These are phyloP conservation scores for Drosophila yakuba DNA, from an alignment of 1,140 invertebrate genomes.

Conservation along the genomic window DNA sequence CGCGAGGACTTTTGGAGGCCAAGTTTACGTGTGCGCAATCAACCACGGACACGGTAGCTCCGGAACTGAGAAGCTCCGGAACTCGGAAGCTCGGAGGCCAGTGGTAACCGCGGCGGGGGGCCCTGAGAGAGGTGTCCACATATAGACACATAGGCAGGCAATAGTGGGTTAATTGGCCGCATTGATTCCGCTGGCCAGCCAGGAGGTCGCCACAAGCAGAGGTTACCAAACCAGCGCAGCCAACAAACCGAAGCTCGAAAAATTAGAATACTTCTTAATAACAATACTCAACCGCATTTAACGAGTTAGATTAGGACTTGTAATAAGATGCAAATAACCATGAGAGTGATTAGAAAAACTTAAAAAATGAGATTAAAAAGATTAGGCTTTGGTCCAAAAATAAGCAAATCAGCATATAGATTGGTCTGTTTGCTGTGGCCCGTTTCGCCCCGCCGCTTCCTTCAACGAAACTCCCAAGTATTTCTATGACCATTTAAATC, in stretches of 20 bases:
- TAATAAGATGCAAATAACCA: background rate
- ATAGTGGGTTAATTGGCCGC: constrained; percentile 60
- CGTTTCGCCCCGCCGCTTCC: too few relatives aligned
- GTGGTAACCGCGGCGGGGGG: too few relatives aligned
- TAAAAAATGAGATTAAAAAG: background rate
- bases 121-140: background rate
- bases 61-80: background rate
- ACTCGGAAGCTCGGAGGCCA: background rate
- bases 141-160: constrained; percentile 1
- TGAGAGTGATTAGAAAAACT: too few relatives aligned
- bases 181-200: constrained; percentile 40
- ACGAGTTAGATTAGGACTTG: too few relatives aligned
- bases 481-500: background rate
- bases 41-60: constrained; percentile 9
- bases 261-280: background rate
- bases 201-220: background rate
- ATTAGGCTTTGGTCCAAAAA: too few relatives aligned
- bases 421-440: too few relatives aligned
- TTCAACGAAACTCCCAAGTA: too few relatives aligned
- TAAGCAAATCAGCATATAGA: too few relatives aligned
- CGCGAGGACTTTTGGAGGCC: constrained; percentile 63
- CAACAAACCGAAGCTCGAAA: background rate
- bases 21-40: constrained; percentile 74
- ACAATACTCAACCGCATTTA: too few relatives aligned
- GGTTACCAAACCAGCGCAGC: constrained; percentile 10